These are phyloP conservation scores for Pteropus alecto DNA, from an alignment of 2,113 vertebrate species.

Conservation along the genomic window DNA sequence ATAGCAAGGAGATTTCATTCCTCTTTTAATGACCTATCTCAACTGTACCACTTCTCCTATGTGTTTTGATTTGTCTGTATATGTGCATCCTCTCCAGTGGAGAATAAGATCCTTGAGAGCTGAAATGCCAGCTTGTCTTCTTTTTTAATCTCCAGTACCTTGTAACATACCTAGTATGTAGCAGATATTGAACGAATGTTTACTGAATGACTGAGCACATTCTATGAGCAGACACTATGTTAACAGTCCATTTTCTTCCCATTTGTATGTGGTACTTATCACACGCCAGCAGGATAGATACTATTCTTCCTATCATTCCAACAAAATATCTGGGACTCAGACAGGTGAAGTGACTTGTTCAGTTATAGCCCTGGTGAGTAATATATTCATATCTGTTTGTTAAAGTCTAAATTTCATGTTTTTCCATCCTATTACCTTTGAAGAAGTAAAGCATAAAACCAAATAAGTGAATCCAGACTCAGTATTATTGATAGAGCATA, in stretches of 20 bases:
- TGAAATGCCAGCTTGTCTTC: neutral
- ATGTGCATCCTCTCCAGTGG: neutral
- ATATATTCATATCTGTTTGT: neutral
- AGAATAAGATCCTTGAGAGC: neutral
- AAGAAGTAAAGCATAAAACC: neutral
- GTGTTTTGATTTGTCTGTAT: neutral
- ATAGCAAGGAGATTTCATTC: neutral
- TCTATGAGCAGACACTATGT: neutral
- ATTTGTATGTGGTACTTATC: neutral
- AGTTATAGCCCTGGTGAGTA: neutral
- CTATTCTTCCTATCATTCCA: neutral
- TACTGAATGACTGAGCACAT: neutral
- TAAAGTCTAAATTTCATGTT: neutral
- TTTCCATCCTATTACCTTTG: neutral
- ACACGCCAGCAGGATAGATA: neutral
- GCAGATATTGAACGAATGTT: neutral
- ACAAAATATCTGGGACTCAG: neutral
- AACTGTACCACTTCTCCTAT: neutral
- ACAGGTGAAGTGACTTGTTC: neutral
- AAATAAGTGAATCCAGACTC: neutral
- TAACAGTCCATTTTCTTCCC: neutral
- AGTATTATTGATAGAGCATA: neutral
- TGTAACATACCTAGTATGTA: neutral
- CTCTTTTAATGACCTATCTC: neutral
- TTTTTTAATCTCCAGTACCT: neutral